These are phyloP conservation scores for Myrmecophaga tridactyla DNA, from an alignment of 2,113 vertebrate species.

Conservation along the genomic window DNA sequence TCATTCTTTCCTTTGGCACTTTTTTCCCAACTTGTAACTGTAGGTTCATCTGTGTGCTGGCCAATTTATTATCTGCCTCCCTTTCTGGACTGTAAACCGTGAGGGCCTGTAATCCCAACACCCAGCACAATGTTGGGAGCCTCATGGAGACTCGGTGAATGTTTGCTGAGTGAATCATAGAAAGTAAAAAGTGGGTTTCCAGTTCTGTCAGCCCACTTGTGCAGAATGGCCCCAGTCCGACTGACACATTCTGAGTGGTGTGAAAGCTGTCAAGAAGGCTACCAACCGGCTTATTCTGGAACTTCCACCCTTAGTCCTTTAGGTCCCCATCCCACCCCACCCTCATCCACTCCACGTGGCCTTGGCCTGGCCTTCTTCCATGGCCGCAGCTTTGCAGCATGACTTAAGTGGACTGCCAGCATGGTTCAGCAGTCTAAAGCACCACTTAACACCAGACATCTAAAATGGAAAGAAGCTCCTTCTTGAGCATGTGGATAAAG, in stretches of 20 bases:
- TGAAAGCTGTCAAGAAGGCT: background rate
- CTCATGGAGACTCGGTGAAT: background rate
- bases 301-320: background rate
- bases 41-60: background rate
- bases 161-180: background rate
- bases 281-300: background rate
- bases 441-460: background rate
- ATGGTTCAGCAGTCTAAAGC: background rate
- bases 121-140: background rate
- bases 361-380: background rate
- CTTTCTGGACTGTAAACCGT: background rate
- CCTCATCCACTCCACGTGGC: background rate
- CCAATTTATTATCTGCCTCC: slow-evolving; percentile 11
- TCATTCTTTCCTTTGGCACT: background rate
- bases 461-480: background rate
- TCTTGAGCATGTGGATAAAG: background rate
- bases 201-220: background rate
- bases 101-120: background rate
- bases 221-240: background rate
- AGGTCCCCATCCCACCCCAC: background rate
- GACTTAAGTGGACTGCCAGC: background rate
- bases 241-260: background rate
- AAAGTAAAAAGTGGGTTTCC: background rate
- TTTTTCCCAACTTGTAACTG: background rate
- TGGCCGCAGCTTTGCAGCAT: background rate